Evolutionary conservation across 1,140 invertebrate genomes (phyloP).

Genomic region (Lordiphosa stackelbergi): DNA sequence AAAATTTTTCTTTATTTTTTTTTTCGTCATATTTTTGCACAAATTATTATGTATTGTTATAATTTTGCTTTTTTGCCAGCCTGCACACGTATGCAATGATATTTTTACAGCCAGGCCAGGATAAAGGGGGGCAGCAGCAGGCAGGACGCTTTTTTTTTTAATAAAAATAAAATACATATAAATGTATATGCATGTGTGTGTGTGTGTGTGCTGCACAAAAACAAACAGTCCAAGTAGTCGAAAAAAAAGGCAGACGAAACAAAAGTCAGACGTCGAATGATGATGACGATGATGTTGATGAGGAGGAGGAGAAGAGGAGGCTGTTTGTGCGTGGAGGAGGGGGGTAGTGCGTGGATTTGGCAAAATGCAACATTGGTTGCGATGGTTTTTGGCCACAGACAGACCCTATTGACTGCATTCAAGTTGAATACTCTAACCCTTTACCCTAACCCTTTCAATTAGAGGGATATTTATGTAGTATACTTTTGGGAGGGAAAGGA

Average conservation of each 20-base stretch:
- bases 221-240: constrained; percentile 50
- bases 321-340: background rate
- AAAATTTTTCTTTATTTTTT: constrained; percentile 28
- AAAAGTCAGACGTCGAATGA: constrained; percentile 36
- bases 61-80: constrained; percentile 32
- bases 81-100: constrained; percentile 45
- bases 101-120: constrained; percentile 10
- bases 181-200: constrained; percentile 1
- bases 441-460: no score
- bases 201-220: constrained; percentile 13
- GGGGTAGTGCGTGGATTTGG: background rate
- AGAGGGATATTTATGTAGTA: no score
- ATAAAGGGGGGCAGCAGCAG: no score
- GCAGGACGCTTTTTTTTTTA: constrained; percentile 14
- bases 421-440: background rate
- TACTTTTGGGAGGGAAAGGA: no score
- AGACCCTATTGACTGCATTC: background rate
- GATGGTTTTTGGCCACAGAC: no score
- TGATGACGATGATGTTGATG: constrained; percentile 6
- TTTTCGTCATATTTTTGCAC: constrained; percentile 40
- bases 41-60: constrained; percentile 74
- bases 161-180: constrained; percentile 40
- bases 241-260: constrained; percentile 34
- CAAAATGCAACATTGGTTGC: background rate
- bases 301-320: background rate